Evolutionary conservation across 37 sponge, comb jelly and placozoan genomes (phyloP).

Genomic region (Axinella damicornis): DNA sequence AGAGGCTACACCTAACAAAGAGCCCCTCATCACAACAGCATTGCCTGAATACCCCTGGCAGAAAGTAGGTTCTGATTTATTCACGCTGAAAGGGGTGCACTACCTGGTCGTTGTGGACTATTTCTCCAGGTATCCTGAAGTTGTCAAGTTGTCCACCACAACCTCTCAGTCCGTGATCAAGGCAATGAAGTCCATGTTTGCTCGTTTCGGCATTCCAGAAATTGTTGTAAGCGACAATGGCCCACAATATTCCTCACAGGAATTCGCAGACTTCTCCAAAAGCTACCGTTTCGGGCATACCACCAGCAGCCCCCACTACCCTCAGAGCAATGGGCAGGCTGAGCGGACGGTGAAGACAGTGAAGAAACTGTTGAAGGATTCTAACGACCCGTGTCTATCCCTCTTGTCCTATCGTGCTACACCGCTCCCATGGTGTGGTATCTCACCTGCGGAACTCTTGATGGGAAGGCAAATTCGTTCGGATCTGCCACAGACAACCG

Average conservation of each 20-base stretch:
- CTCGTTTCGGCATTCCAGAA: constrained; percentile 42
- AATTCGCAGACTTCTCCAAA: constrained; percentile 13
- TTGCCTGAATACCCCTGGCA: constrained; percentile 55
- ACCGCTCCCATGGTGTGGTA: constrained; percentile 65
- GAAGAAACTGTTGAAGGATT: constrained; percentile 27
- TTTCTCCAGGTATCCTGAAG: constrained; percentile 39
- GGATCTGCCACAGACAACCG: constrained; percentile 3
- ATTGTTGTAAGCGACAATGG: constrained; percentile 45
- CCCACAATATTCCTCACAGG: constrained; percentile 39
- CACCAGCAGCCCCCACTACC: constrained; percentile 52
- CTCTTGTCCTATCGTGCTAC: constrained; percentile 46
- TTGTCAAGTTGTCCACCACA: constrained; percentile 22
- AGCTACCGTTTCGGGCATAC: constrained; percentile 16
- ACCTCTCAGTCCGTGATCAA: constrained; percentile 5
- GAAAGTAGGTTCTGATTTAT: constrained; percentile 20
- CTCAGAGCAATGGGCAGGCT: constrained; percentile 54
- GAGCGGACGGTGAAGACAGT: constrained; percentile 45
- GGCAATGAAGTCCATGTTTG: constrained; percentile 27
- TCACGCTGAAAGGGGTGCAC: constrained; percentile 1
- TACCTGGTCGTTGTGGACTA: constrained; percentile 36
- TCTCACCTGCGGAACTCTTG: constrained; percentile 55
- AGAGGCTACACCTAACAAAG: background rate
- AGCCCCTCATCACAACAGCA: constrained; percentile 30
- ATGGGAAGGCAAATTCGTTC: constrained; percentile 68
- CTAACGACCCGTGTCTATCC: constrained; percentile 32